Percentiles rank a stretch among this genome's conserved stretches.
Conservation (phyloP, 2,888 invertebrate genomes). For the Kryphioiulus occultus region DNA sequence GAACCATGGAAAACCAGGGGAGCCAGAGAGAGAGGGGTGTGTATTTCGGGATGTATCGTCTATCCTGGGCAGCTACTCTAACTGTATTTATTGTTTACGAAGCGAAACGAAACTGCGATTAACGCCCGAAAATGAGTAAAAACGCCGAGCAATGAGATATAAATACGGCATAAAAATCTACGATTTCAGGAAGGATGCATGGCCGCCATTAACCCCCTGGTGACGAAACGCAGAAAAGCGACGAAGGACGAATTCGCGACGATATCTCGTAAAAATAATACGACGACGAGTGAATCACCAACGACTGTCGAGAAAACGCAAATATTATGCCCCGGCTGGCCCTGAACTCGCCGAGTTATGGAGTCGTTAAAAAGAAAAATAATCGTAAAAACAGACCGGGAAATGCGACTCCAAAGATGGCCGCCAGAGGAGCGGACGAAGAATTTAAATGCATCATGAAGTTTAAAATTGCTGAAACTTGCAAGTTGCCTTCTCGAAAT, state of each 20-base stretch:
- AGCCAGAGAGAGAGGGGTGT: background rate
- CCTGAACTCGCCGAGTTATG: background rate
- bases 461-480: background rate
- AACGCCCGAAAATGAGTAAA: background rate
- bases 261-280: background rate
- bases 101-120: background rate
- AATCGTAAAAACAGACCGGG: background rate
- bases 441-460: background rate
- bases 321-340: background rate
- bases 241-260: constrained; percentile 1
- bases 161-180: background rate
- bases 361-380: background rate
- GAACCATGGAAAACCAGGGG: too few species aligned
- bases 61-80: background rate
- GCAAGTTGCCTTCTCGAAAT: too few species aligned
- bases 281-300: too few species aligned
- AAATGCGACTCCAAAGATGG: background rate
- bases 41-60: constrained; percentile 11
- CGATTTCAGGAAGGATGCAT: background rate
- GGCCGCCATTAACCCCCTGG: background rate
- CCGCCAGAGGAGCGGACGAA: background rate
- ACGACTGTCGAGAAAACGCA: background rate
- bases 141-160: background rate
- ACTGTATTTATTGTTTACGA: constrained; percentile 18
- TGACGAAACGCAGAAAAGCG: background rate